These are phyloP conservation scores for Hippolais icterina DNA, from an alignment of 2,113 vertebrate genomes.

Conservation along the genomic window DNA sequence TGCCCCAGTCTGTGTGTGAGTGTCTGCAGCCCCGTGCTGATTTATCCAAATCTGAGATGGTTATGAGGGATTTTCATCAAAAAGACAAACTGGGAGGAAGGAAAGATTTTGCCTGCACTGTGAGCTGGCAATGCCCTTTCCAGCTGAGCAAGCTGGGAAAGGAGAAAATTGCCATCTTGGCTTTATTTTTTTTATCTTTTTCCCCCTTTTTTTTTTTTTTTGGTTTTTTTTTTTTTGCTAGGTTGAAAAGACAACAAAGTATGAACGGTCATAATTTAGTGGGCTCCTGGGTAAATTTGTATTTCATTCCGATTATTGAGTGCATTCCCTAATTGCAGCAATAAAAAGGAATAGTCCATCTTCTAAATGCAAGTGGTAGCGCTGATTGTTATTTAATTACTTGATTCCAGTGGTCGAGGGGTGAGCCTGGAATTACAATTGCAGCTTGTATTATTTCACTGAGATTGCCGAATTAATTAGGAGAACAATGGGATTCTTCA, in stretches of 20 bases:
- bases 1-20: not conserved
- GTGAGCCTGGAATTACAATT: constrained; percentile 75
- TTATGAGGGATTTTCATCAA: not conserved
- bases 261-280: constrained; percentile 73
- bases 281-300: constrained; percentile 75
- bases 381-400: constrained; percentile 81
- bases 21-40: not conserved
- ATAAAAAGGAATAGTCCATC: constrained; percentile 76
- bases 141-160: not conserved
- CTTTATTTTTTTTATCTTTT: not conserved
- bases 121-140: not conserved
- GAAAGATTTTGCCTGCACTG: not conserved
- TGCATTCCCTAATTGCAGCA: constrained; percentile 74
- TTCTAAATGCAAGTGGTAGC: constrained; percentile 58
- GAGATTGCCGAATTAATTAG: constrained; percentile 75
- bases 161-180: not conserved
- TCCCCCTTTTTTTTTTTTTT: too few species aligned
- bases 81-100: not conserved
- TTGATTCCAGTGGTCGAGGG: constrained; percentile 75
- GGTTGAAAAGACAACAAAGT: constrained; percentile 60
- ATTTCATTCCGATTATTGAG: constrained; percentile 75
- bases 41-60: not conserved
- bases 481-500: constrained; percentile 66
- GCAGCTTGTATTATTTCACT: constrained; percentile 69
- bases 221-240: not conserved